These are phyloP conservation scores for Apodemia hepburni DNA, from an alignment of 2,888 invertebrate genomes.

Conservation along the genomic window DNA sequence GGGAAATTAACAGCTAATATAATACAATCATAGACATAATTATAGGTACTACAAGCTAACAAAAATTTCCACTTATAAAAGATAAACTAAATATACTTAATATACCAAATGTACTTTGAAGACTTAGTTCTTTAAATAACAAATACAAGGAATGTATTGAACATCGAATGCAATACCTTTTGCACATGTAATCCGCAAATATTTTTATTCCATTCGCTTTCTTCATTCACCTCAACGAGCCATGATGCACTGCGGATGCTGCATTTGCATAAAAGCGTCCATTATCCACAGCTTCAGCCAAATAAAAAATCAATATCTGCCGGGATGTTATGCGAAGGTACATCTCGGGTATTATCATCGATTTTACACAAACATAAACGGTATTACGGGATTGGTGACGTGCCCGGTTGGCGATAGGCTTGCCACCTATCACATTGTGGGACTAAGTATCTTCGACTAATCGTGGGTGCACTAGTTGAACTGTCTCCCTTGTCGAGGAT, in stretches of 20 bases:
- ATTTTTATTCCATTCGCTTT: constrained; percentile 35
- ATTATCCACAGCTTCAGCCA: constrained; percentile 65
- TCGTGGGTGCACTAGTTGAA: too few relatives aligned
- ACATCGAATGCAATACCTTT: not conserved
- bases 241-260: constrained; percentile 72
- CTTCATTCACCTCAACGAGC: constrained; percentile 37
- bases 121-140: not conserved
- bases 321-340: constrained; percentile 25
- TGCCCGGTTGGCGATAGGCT: too few relatives aligned
- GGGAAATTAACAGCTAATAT: too few relatives aligned
- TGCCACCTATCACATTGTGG: too few relatives aligned
- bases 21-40: too few relatives aligned
- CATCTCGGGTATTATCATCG: constrained; percentile 19
- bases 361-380: constrained; percentile 20
- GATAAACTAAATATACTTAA: too few relatives aligned
- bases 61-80: too few relatives aligned
- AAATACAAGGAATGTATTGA: not conserved
- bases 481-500: too few relatives aligned
- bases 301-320: constrained; percentile 72
- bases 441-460: too few relatives aligned
- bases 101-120: not conserved
- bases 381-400: too few relatives aligned
- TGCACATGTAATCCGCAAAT: constrained; percentile 8
- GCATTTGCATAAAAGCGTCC: constrained; percentile 76
- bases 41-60: too few relatives aligned